phyloP scores from a whole-genome alignment of 2,113 vertebrate genomes.

The Gopherus evgoodei region DNA sequence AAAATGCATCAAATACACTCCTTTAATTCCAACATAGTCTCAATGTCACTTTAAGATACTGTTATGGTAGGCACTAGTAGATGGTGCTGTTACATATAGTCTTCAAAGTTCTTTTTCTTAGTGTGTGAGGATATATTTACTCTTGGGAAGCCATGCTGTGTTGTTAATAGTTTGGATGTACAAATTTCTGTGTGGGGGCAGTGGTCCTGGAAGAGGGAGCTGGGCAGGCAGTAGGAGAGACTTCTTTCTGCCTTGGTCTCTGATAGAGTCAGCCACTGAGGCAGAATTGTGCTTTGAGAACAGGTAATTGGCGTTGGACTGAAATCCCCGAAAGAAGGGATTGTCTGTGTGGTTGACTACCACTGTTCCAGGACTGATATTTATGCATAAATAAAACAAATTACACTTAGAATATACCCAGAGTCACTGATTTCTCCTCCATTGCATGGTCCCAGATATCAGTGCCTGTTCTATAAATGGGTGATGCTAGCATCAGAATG shows the following conservation, averaged over 20 bases:
- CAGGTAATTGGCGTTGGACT: background rate
- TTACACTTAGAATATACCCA: background rate
- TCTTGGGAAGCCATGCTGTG: background rate
- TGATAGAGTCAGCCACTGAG: background rate
- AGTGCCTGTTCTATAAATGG: background rate
- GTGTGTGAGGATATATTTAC: background rate
- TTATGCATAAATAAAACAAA: background rate
- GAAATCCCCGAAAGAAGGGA: background rate
- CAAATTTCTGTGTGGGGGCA: background rate
- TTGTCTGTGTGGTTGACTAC: background rate
- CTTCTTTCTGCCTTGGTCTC: background rate
- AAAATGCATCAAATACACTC: background rate
- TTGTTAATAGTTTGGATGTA: background rate
- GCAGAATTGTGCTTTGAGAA: background rate
- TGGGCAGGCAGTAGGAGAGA: background rate
- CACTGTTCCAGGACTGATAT: background rate
- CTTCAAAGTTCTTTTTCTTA: background rate
- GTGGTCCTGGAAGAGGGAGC: background rate
- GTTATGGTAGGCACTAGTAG: background rate
- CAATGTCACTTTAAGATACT: background rate
- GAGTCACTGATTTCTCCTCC: background rate
- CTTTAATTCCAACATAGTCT: background rate
- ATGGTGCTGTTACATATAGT: background rate
- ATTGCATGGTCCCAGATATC: background rate
- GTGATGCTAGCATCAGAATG: rapidly evolving